Conservation (phyloP, 1,140 invertebrate species). For the Zaprionus capensis region DNA sequence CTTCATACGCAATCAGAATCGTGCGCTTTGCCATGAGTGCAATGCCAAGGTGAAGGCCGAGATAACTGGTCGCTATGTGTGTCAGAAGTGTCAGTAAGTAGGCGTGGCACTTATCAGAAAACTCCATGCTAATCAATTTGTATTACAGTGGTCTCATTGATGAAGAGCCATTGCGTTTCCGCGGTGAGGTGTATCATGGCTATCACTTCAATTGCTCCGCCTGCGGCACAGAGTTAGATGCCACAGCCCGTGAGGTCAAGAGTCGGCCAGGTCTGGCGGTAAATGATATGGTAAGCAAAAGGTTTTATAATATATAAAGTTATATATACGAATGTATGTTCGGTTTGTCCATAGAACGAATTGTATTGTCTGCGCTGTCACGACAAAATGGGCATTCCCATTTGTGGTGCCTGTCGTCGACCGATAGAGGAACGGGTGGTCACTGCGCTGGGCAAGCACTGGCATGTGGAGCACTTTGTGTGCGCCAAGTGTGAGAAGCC, state of each 20-base stretch:
- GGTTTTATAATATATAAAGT: not conserved
- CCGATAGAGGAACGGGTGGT: conserved; percentile 98
- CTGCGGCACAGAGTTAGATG: conserved; percentile 94
- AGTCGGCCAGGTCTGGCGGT: conserved; percentile 94
- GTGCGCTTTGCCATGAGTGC: conserved; percentile 98
- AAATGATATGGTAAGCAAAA: conserved; percentile 89
- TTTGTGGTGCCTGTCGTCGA: conserved; percentile 98
- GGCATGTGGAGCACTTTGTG: conserved; percentile 99
- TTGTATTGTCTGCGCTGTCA: conserved; percentile 99
- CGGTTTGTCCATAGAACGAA: conserved; percentile 87
- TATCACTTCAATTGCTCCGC: conserved; percentile 99
- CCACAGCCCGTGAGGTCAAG: conserved; percentile 97
- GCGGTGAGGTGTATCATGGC: conserved; percentile 98
- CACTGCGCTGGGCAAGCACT: conserved; percentile 98
- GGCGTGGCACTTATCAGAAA: not conserved
- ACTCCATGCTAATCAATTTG: not conserved
- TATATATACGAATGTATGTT: not conserved
- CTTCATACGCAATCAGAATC: conserved; percentile 96
- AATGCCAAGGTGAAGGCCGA: conserved; percentile 98
- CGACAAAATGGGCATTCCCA: conserved; percentile 99
- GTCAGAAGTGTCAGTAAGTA: conserved; percentile 99
- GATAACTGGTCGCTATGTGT: conserved; percentile 98
- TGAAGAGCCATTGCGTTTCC: conserved; percentile 97
- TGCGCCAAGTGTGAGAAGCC: conserved; percentile 99
- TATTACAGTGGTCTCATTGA: conserved; percentile 94